Percentiles rank a stretch among this genome's conserved stretches.
phyloP scores from a whole-genome alignment of 1,140 invertebrate species.

The Nixonia krombeini region DNA sequence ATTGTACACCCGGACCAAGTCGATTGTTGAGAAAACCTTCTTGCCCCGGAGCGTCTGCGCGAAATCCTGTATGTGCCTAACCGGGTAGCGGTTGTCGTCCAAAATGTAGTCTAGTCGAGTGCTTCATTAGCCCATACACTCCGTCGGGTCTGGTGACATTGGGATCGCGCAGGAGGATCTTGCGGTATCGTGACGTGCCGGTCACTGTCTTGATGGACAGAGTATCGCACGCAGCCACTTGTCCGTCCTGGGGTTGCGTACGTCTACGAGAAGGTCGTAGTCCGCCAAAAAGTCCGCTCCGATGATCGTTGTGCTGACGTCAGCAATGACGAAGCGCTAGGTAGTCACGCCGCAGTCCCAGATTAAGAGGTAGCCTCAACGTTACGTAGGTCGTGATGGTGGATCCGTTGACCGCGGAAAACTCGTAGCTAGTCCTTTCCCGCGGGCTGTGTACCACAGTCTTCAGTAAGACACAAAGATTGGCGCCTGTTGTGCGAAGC shows the following conservation, averaged over 20 bases:
- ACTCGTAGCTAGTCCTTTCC: neutral
- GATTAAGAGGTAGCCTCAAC: constrained; percentile 49
- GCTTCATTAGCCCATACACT: neutral
- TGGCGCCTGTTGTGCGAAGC: constrained; percentile 36
- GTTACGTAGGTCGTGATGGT: constrained; percentile 55
- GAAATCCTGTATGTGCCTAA: constrained; percentile 45
- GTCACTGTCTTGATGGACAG: neutral
- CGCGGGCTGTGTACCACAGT: constrained; percentile 5
- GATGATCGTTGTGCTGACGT: constrained; percentile 45
- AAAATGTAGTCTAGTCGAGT: constrained; percentile 28
- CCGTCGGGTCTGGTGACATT: neutral
- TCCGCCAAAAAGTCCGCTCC: constrained; percentile 41
- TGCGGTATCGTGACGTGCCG: constrained; percentile 1
- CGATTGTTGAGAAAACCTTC: constrained; percentile 67
- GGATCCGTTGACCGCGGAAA: constrained; percentile 42
- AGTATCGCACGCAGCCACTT: neutral
- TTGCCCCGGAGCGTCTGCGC: constrained; percentile 49
- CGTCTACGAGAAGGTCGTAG: constrained; percentile 58
- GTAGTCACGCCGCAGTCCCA: constrained; percentile 53
- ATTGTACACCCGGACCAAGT: constrained; percentile 69
- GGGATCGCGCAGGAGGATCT: neutral
- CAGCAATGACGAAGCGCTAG: constrained; percentile 63
- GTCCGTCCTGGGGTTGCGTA: constrained; percentile 16
- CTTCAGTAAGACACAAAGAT: constrained; percentile 35
- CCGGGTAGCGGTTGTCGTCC: constrained; percentile 60